Base-by-base conservation (phyloP, 2,797 vertebrate genomes). In the Channa striata region DNA sequence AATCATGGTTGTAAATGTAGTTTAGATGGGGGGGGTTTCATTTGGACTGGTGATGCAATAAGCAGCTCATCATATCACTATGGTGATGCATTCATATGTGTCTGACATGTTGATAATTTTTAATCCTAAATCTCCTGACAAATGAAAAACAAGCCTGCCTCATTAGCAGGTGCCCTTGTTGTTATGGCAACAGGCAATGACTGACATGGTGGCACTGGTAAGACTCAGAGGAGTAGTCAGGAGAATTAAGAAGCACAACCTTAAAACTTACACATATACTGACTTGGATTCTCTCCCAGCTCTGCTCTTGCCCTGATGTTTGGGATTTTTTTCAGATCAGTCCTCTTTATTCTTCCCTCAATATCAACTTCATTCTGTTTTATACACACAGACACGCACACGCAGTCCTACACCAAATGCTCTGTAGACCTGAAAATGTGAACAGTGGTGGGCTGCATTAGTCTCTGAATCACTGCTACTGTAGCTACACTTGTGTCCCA, bases 171-270 rank as follows among this genome's bases (percentile, higher is more conserved):
- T 77, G 25, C 25, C 25, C 25, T 30, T 30, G 70, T 90, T 6
- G 72, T 86, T 82, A 90, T 88, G 78, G 92, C 72, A 89, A 92
- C 86, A 68, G 76, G 49, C 59, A 68, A 62, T 83, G 84, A 89
- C 44, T 78, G 83, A 87, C 81, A 82, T 43, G 70, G 21, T 64
- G 20, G 50, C 39, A 47, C 17, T 52, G 67, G 59, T 36, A 54
- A 42, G 68, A 68, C 54, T 58, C 8, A 8, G 37, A 65, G 49
- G 74, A 54, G 50, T 61, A 25, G 46, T 56, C 48, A 59, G 23
- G n/a, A n/a, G n/a, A n/a, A n/a, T n/a, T n/a, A 20, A 46, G 78
- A 81, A 60, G 34, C 9, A 11, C 0, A 9, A n/a, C 50, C 19
- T 51, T 54, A 53, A 64, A 66, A 20, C 25, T 34, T 33, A 50